A percentile compares a stretch with the other conserved stretches of the same genome.
Evolutionary conservation across 2,113 vertebrate genomes (phyloP).

Genomic region (Mastomys coucha): DNA sequence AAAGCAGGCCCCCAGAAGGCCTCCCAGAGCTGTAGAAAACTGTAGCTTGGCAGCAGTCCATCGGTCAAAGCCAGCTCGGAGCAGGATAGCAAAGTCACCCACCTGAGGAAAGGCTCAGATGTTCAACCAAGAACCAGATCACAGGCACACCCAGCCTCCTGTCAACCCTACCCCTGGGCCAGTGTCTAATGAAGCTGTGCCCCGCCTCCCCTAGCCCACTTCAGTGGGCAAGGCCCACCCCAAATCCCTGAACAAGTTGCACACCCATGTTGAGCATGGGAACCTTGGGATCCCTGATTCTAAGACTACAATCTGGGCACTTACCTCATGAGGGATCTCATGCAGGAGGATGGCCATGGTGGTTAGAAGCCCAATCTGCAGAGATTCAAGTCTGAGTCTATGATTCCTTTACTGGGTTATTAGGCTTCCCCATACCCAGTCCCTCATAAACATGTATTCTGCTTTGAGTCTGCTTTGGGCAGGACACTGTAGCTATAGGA

Average conservation of each 20-base stretch:
- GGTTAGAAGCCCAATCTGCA: conserved; percentile 95
- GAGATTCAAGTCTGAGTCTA: conserved; percentile 38
- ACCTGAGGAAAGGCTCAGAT: conserved; percentile 86
- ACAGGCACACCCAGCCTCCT: neutral
- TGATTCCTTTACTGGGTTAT: neutral
- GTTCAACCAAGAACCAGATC: neutral
- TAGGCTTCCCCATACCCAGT: neutral
- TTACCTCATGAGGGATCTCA: conserved; percentile 99
- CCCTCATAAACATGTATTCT: neutral
- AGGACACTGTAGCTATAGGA: neutral
- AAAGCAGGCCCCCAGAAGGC: conserved; percentile 94
- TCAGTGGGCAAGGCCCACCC: neutral
- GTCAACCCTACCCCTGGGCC: neutral
- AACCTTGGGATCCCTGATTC: neutral
- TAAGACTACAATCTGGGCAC: conserved; percentile 44
- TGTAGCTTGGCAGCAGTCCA: conserved; percentile 99
- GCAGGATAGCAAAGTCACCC: conserved; percentile 98
- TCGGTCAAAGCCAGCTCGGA: conserved; percentile 97
- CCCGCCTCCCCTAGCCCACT: neutral
- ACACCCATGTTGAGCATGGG: neutral
- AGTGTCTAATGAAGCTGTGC: neutral
- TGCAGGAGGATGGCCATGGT: conserved; percentile 98
- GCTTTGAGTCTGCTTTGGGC: conserved; percentile 20
- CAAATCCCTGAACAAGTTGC: neutral
- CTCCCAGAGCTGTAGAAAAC: conserved; percentile 95